Percentiles rank a stretch among this genome's conserved stretches.
Evolutionary conservation across 2,113 vertebrate species (phyloP).

Genomic region (Centropus unirufus): DNA sequence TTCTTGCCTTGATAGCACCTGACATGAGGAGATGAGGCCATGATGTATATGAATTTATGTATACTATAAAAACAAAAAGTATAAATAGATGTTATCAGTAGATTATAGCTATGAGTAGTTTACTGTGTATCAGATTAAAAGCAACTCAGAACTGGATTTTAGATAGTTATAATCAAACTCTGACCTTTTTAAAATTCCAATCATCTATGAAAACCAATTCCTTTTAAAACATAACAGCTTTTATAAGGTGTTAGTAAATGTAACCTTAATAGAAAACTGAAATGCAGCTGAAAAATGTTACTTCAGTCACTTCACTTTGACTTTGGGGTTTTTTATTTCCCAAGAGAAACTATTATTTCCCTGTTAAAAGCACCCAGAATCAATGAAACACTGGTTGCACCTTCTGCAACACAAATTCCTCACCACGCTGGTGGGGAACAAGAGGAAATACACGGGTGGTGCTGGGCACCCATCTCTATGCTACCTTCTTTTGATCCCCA

Average conservation of each 20-base stretch:
- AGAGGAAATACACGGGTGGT: fast-evolving
- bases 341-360: not conserved
- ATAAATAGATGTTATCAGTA: not conserved
- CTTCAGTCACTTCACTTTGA: not conserved
- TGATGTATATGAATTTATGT: not conserved
- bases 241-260: not conserved
- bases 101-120: not conserved
- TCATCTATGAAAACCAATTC: not conserved
- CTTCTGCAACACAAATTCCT: not conserved
- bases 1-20: not conserved
- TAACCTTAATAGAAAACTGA: not conserved
- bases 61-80: not conserved
- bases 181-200: constrained; percentile 23
- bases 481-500: not conserved
- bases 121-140: not conserved
- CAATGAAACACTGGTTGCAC: not conserved
- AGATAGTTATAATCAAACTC: constrained; percentile 28
- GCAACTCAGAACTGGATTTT: not conserved
- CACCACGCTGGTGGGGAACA: fast-evolving
- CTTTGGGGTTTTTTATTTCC: not conserved
- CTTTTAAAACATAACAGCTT: not conserved
- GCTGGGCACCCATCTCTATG: not conserved
- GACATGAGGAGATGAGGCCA: not conserved
- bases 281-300: not conserved
- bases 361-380: not conserved